Conservation (phyloP, 2,113 vertebrate species). For the Aepyceros melampus region DNA sequence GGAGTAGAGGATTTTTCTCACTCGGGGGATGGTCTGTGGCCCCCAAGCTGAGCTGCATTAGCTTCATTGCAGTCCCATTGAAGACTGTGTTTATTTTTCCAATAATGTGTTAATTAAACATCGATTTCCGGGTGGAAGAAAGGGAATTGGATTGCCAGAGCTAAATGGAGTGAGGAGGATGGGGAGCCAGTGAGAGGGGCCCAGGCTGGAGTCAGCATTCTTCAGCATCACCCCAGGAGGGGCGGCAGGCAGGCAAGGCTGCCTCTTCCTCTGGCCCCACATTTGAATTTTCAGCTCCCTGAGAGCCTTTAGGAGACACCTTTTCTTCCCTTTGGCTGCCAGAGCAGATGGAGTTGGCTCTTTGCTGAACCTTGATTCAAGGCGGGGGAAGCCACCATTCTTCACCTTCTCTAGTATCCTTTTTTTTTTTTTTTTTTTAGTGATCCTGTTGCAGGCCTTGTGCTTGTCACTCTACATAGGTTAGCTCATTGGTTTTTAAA, state of each 20-base stretch:
- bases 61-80: slow-evolving; percentile 77
- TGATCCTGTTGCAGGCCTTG: not conserved
- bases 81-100: slow-evolving; percentile 72
- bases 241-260: not conserved
- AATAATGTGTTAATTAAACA: slow-evolving; percentile 87
- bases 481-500: not conserved
- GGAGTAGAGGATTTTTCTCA: slow-evolving; percentile 28
- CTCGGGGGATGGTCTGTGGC: not conserved
- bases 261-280: not conserved
- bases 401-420: not conserved
- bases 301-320: not conserved
- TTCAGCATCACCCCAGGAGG: slow-evolving; percentile 46
- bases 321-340: not conserved
- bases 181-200: slow-evolving; percentile 64
- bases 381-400: not conserved
- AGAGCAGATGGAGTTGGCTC: not conserved
- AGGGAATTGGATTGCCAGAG: slow-evolving; percentile 81
- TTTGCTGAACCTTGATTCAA: not conserved
- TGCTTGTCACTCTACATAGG: not conserved
- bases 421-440: not conserved
- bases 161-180: slow-evolving; percentile 79
- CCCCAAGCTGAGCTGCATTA: slow-evolving; percentile 71
- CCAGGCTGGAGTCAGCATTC: slow-evolving; percentile 73
- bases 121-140: slow-evolving; percentile 80
- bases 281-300: not conserved